Evolutionary conservation across 1,140 invertebrate species (phyloP), one percentile per base, ranked within the genome.

Genomic region (Philaenus spumarius): DNA sequence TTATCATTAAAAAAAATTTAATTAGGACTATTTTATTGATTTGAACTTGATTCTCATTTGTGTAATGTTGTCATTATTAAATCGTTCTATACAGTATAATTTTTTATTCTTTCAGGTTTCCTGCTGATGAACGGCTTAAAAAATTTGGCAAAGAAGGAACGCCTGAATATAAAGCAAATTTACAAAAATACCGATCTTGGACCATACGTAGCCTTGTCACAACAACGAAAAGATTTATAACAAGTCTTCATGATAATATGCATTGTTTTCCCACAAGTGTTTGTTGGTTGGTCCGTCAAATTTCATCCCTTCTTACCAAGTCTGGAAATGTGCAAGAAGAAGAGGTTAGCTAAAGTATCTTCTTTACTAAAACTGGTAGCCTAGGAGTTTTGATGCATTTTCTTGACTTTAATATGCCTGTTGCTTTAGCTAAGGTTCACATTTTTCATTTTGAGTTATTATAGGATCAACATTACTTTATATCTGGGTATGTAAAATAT

Each of bases 231-330:
- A 78, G 81, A 63, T 98, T 98, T 69, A 86, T 98, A 51, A 73
- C 79, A 6, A 89, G 89, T 45, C 83, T 99, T 60, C 79, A 84
- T 43, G 86, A 90, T 60, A 93, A 92, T 70, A 88, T 96, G 77
- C 83, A 89, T 55, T 91, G 90, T 67, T 98, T 99, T 75, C 96
- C 96, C 0, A 83, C 86, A 5, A 81, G 85, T n/a, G 73, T 89
- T 7, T 81, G 82, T 26, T 90, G 87, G 87, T 78, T 89, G 34
- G 81, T 89, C 0, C 80, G 85, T 60, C 87, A 89, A 63, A 84
- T 89, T 64, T 82, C 83, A n/a, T 80, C 83, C 43, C 74, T 87
- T 20, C 72, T 90, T 6, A 78, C 79, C 3, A 84, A 86, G 65
- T 80, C 72, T 62, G 80, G 80, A 63, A 77, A 77, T 34, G 70